A percentile compares a stretch with the other conserved stretches of the same genome.
phyloP scores from a whole-genome alignment of 2,797 vertebrate species.

The Lates japonicus region DNA sequence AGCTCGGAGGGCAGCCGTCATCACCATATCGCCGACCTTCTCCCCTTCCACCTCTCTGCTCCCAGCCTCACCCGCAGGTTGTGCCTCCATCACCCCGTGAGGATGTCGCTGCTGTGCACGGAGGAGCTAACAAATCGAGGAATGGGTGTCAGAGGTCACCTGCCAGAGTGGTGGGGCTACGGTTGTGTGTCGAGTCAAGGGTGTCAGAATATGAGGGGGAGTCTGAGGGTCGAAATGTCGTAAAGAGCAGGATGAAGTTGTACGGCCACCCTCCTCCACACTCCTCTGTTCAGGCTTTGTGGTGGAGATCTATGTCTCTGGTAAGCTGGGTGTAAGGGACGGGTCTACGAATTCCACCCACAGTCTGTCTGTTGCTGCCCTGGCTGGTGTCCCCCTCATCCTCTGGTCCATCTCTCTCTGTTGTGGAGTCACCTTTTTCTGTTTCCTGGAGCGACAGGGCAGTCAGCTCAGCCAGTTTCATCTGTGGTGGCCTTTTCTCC shows the following conservation, averaged over 20 bases:
- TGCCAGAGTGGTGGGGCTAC: slow-evolving; percentile 73
- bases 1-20: slow-evolving; percentile 82
- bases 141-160: slow-evolving; percentile 68
- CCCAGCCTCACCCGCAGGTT: slow-evolving; percentile 80
- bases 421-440: slow-evolving; percentile 82
- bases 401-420: slow-evolving; percentile 64
- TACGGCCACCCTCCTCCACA: slow-evolving; percentile 42
- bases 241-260: slow-evolving; percentile 33
- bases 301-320: slow-evolving; percentile 63
- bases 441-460: slow-evolving; percentile 86
- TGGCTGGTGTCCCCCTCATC: slow-evolving; percentile 36
- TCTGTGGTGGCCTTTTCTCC: slow-evolving; percentile 84
- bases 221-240: slow-evolving; percentile 50
- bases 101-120: slow-evolving; percentile 59
- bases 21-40: slow-evolving; percentile 82
- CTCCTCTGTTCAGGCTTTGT: slow-evolving; percentile 18
- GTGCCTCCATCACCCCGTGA: slow-evolving; percentile 63
- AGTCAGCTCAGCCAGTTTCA: slow-evolving; percentile 94
- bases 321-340: slow-evolving; percentile 61
- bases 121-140: slow-evolving; percentile 58
- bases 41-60: slow-evolving; percentile 84
- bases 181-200: slow-evolving; percentile 73
- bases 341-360: slow-evolving; percentile 76
- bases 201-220: slow-evolving; percentile 67
- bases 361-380: slow-evolving; percentile 78